Base-by-base conservation (phyloP, 1,140 invertebrate species). In the Anthonomus grandis region DNA sequence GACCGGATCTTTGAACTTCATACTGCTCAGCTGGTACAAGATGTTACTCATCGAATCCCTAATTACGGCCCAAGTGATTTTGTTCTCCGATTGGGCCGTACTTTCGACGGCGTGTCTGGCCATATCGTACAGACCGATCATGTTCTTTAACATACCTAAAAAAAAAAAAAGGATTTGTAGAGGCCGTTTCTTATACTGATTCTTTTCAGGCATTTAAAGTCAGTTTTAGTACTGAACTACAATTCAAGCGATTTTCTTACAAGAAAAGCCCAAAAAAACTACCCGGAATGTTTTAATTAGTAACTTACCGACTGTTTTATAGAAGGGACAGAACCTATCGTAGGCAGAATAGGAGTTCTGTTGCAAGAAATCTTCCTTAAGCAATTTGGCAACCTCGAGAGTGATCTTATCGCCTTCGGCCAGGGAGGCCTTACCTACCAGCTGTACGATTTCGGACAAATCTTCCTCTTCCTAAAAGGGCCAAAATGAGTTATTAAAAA, bases 1-100 rank as follows among this genome's bases (percentile, higher is more conserved):
- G 6, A 95, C 88, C 27, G 97, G 96, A 78, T 99, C 95, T 90
- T 97, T 98, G 82, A 99, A 99, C 78, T 99, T 99, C 97, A 99
- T 99, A 68, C 92, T 95, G 66, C 91, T 97, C 44, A 99, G 84
- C 75, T 98, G 93, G 79, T 99, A 98, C 53, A 99, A 83, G 66
- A 96, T 90, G 70, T 92, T 91, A 65, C 87, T 87, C 93, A 99
- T 95, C 64, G 91, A 89, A 72, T 99, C 97, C 51, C 92, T 84
- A 69, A 99, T 99, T 21, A 95, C 91, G 63, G 88, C 87, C 95
- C 95, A 99, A 49, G 97, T 99, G 68, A 99, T 93, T 81, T 97
- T 97, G 80, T 98, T 98, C 74, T 99, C 97, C 42, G 93, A 95
- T 78, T 99, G 95, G 15, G 96, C 93, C 21, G 96, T 99, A 42